These are phyloP conservation scores for Acanthisitta chloris DNA, from an alignment of 2,113 vertebrate species.

Conservation along the genomic window DNA sequence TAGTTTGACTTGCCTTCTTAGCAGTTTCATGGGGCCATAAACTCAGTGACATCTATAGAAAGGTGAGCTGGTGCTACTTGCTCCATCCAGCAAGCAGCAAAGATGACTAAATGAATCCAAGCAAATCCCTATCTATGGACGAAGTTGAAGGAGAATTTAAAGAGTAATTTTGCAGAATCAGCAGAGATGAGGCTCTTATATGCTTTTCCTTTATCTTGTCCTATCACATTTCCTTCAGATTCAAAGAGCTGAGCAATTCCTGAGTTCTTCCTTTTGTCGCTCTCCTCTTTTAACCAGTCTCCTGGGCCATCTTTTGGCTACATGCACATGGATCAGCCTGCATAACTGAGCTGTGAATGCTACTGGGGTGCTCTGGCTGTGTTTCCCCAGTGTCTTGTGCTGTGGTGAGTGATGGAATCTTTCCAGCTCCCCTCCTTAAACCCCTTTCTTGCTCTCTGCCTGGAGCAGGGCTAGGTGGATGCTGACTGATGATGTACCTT, in stretches of 20 bases:
- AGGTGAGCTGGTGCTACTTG: background rate
- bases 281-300: background rate
- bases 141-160: background rate
- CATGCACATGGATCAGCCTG: background rate
- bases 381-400: background rate
- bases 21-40: background rate
- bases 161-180: background rate
- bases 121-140: background rate
- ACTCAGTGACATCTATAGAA: background rate
- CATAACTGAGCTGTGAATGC: background rate
- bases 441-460: background rate
- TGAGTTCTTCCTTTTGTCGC: background rate
- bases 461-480: background rate
- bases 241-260: background rate
- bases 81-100: background rate
- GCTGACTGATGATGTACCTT: accelerated
- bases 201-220: background rate
- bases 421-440: background rate
- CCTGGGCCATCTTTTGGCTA: background rate
- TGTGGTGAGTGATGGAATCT: background rate
- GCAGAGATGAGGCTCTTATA: background rate
- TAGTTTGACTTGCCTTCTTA: background rate
- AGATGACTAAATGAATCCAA: background rate
- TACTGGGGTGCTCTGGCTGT: background rate
- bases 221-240: background rate